Percentiles rank a stretch among this genome's conserved stretches.
Evolutionary conservation across 2,888 invertebrate species (phyloP).

Genomic region (Lasioglossum figueresi): DNA sequence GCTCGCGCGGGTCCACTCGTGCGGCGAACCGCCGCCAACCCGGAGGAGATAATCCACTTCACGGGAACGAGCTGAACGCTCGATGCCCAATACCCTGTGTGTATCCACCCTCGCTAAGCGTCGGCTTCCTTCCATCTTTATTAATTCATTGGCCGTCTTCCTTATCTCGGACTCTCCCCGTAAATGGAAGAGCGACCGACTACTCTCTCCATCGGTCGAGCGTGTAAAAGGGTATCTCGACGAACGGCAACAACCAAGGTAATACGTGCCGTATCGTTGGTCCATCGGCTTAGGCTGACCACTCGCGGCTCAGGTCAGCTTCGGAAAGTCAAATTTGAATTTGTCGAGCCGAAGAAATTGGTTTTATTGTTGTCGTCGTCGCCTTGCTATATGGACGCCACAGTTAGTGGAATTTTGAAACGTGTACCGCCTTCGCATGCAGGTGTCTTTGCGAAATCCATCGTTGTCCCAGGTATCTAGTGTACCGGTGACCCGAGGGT

Average conservation of each 20-base stretch:
- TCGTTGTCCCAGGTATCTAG: not conserved
- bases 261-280: not conserved
- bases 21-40: constrained; percentile 55
- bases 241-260: not conserved
- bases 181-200: constrained; percentile 2
- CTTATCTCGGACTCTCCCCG: constrained; percentile 22
- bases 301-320: not conserved
- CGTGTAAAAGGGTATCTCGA: not conserved
- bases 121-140: constrained; percentile 41
- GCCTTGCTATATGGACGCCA: too few species aligned
- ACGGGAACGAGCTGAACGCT: constrained; percentile 43
- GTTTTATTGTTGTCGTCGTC: not conserved
- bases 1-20: constrained; percentile 54
- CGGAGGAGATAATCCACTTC: constrained; percentile 65
- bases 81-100: constrained; percentile 42
- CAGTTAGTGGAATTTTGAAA: too few species aligned
- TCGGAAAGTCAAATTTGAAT: not conserved
- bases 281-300: not conserved
- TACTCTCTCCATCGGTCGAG: not conserved
- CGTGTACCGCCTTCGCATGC: not conserved
- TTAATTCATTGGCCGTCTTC: constrained; percentile 42
- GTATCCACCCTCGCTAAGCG: constrained; percentile 13
- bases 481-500: not conserved
- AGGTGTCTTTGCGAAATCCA: not conserved
- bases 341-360: not conserved